phyloP scores from a whole-genome alignment of 2,888 invertebrate species.

The Meghimatium bilineatum region DNA sequence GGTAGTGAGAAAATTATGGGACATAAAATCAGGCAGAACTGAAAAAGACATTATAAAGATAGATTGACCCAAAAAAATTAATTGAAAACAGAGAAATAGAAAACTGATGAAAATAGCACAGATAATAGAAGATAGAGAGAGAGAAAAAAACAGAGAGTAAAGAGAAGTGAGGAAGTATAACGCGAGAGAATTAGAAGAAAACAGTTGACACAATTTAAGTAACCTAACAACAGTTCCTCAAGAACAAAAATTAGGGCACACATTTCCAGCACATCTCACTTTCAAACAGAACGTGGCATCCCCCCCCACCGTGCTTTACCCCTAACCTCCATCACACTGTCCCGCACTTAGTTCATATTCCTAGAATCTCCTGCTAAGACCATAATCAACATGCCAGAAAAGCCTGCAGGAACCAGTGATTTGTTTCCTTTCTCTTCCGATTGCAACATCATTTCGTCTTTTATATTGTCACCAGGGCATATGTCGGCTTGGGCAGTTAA shows the following conservation, averaged over 20 bases:
- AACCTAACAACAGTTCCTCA: neutral
- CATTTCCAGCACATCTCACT: neutral
- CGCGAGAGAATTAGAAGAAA: neutral
- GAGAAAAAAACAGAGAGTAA: neutral
- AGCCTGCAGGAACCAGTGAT: neutral
- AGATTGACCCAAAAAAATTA: neutral
- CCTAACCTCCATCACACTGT: neutral
- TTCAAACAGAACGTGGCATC: neutral
- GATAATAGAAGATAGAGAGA: neutral
- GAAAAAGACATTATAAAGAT: neutral
- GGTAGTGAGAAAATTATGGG: neutral
- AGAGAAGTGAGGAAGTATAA: neutral
- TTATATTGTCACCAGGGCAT: constrained; percentile 3
- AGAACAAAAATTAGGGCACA: neutral
- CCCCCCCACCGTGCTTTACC: neutral
- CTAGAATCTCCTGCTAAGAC: neutral
- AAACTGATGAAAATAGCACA: neutral
- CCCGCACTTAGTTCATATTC: neutral
- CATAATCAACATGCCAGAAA: constrained; percentile 16
- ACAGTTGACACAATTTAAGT: neutral
- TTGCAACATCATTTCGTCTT: neutral
- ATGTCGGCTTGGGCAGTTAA: constrained; percentile 9
- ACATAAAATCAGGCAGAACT: neutral
- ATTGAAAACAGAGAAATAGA: neutral
- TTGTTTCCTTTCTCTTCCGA: neutral